A percentile compares a stretch with the other conserved stretches of the same genome.
phyloP scores from a whole-genome alignment of 2,888 invertebrate species.

The Epistrophella euchroma region DNA sequence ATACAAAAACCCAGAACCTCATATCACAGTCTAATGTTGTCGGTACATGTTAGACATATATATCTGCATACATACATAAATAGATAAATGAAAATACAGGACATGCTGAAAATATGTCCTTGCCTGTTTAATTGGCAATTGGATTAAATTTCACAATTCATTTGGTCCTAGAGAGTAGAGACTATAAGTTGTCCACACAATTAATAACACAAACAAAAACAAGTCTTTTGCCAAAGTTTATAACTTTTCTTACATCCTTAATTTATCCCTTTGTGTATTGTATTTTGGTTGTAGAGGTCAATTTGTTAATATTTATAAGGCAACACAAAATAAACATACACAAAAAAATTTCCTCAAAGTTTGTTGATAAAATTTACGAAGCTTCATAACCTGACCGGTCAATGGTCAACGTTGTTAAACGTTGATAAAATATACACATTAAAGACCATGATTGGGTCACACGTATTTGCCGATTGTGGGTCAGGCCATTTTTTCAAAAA shows the following conservation, averaged over 20 bases:
- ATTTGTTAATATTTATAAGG: slow-evolving; percentile 66
- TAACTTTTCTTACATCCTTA: slow-evolving; percentile 53
- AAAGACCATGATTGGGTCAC: background rate
- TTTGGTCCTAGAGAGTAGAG: slow-evolving; percentile 26
- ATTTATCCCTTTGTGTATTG: slow-evolving; percentile 29
- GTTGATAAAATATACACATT: background rate
- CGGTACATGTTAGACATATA: background rate
- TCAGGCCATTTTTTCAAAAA: too few species aligned
- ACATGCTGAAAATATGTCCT: slow-evolving; percentile 47
- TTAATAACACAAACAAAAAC: slow-evolving; percentile 52
- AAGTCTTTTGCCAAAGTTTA: slow-evolving; percentile 44
- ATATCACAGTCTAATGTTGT: background rate
- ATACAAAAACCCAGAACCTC: slow-evolving; percentile 52
- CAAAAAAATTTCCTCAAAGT: slow-evolving; percentile 45
- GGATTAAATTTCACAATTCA: slow-evolving; percentile 71
- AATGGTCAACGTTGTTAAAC: slow-evolving; percentile 19
- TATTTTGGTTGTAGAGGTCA: slow-evolving; percentile 19
- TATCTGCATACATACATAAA: background rate
- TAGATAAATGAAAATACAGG: slow-evolving; percentile 15
- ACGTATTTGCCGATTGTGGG: background rate
- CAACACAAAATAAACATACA: slow-evolving; percentile 6
- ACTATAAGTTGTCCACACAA: slow-evolving; percentile 32
- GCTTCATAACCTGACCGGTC: slow-evolving; percentile 36
- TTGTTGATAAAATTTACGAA: slow-evolving; percentile 54
- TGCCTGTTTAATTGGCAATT: slow-evolving; percentile 67